Evolutionary conservation across 2,888 invertebrate genomes (phyloP), one percentile per base, ranked within the genome.

Genomic region (Acronicta leporina): DNA sequence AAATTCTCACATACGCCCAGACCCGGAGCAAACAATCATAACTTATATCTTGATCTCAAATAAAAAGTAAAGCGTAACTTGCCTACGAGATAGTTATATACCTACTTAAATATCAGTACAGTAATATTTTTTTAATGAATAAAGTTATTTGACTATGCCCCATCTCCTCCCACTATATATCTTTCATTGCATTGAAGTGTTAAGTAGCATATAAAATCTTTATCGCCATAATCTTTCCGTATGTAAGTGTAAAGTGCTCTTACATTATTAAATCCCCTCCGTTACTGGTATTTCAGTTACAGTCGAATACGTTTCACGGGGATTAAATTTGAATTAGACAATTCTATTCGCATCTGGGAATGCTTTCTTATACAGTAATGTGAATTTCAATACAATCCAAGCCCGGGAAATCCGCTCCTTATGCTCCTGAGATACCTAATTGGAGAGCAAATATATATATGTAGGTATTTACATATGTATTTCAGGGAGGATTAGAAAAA

Each of bases 311-410:
- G 44, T 72, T 72, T 68, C 45, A 45, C 27, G 11, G 35, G 25
- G 27, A 49, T 52, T 60, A 43, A 51, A 35, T 52, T 61, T 68
- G 45, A 68, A 72, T 72, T 55, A 48, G 50, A 38, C n/a, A 51
- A 41, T 64, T 16, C 35, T 42, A 45, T 51, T 43, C 25, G 9
- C 30, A 30, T 25, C 8, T 38, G n/a, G 40, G 30, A 3, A 41
- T 52, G 47, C 35, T 54, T 11, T 14, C 6, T 8, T 14, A 10
- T 38, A 20, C 43, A 11, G 4, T 2, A 33, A 38, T 27, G 14
- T 43, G 14, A 38, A 25, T 47, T 47, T 42, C 14, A 11, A 45
- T 30, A 45, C 45, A 52, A 43, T 30, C 51, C 9, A 2, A 38
- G 11, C 16, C 46, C 48, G 35, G 43, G n/a, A 38, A 64, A 70